These are phyloP conservation scores for Camptogramma bilineatum DNA, from an alignment of 2,888 invertebrate species.

Conservation along the genomic window DNA sequence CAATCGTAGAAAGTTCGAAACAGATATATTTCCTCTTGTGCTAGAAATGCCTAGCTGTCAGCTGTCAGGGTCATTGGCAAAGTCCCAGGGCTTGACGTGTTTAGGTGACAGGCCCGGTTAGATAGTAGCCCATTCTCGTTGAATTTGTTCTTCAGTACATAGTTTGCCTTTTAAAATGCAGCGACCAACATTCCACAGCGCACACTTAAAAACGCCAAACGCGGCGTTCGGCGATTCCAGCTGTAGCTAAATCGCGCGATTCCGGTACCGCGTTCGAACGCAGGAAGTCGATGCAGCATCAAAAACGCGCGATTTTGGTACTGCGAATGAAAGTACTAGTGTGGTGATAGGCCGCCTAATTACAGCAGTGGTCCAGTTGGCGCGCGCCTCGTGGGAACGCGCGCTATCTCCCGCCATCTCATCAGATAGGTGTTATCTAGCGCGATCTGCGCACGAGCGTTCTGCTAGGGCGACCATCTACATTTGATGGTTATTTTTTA, in stretches of 20 bases:
- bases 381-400: constrained; percentile 59
- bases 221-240: too few species aligned
- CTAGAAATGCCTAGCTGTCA: not conserved
- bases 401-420: constrained; percentile 61
- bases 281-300: too few species aligned
- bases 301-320: too few species aligned
- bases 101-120: constrained; percentile 21
- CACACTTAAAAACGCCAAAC: too few species aligned
- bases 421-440: constrained; percentile 67
- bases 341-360: constrained; percentile 15
- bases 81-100: constrained; percentile 15
- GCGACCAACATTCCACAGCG: too few species aligned
- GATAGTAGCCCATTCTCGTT: not conserved
- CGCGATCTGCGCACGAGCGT: constrained; percentile 67
- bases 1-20: not conserved
- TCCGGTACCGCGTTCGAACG: too few species aligned
- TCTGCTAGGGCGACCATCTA: constrained; percentile 36
- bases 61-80: constrained; percentile 13
- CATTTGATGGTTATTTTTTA: not conserved
- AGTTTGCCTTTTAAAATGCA: too few species aligned
- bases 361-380: constrained; percentile 32
- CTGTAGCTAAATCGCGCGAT: too few species aligned
- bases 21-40: not conserved
- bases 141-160: too few species aligned
- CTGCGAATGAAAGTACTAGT: not conserved